These are phyloP conservation scores for Sphaerophoria rueppellii DNA, from an alignment of 2,888 invertebrate genomes.

Conservation along the genomic window DNA sequence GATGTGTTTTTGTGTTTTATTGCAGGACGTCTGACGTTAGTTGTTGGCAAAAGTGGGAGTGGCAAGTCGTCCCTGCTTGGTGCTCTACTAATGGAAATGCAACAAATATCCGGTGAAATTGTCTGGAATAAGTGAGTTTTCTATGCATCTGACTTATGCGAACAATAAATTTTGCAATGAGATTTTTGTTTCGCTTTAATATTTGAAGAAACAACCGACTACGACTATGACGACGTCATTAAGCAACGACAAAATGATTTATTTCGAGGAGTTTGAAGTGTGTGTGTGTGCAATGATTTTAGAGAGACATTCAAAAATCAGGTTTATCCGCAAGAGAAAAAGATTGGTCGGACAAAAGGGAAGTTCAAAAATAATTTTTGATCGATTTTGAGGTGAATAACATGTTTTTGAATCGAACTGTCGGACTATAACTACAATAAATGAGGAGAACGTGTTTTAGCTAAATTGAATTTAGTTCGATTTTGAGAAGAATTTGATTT, in stretches of 20 bases:
- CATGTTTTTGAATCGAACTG: no score
- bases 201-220: not conserved
- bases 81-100: slow-evolving; percentile 91
- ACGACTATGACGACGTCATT: no score
- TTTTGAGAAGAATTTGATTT: no score
- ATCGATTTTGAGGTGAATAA: no score
- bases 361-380: no score
- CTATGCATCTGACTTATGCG: not conserved
- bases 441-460: no score
- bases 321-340: no score
- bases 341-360: no score
- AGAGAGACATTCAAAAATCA: not conserved
- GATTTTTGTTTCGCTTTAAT: slow-evolving; percentile 3
- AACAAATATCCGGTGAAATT: slow-evolving; percentile 86
- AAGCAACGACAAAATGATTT: no score
- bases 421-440: no score
- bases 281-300: not conserved
- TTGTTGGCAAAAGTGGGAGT: slow-evolving; percentile 91
- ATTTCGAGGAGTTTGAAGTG: no score
- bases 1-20: slow-evolving; percentile 60
- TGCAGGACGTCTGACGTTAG: slow-evolving; percentile 86
- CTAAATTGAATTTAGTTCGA: no score
- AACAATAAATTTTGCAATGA: slow-evolving; percentile 13
- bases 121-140: slow-evolving; percentile 85
- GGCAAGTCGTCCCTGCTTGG: slow-evolving; percentile 91